Evolutionary conservation across 2,888 invertebrate species (phyloP), one percentile per base, ranked within the genome.

Genomic region (Lepidochrysops patricia): DNA sequence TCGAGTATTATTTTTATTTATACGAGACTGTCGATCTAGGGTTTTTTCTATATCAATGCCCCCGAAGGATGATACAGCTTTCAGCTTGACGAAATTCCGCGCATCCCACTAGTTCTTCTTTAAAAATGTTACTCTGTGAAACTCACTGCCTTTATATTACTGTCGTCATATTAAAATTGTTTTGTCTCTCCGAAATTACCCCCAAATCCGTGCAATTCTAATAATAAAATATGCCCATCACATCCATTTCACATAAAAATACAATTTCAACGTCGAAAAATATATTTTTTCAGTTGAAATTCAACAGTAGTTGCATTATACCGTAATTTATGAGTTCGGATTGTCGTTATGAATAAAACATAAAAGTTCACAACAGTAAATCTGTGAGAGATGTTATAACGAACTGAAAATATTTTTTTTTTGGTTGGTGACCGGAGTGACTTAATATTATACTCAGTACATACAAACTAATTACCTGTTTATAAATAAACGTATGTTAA

Each of bases 311-410:
- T 56, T 56, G 56, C 15, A 32, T 56, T 32, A 56, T 56, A 32
- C 19, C 19, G 34, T 56, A 56, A 56, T 56, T 56, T 56, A 56
- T 32, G 56, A 32, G 29, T 19, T 27, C 56, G 56, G 56, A 56
- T 56, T 27, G 56, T 56, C 56, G 23, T 52, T 56, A 56, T 56
- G 56, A 56, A 56, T 56, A 56, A 56, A 56, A 56, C 56, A 56
- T 56, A 34, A 34, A 34, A 56, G 27, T 56, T 19, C 56, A 56
- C 32, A 56, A 56, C 56, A 15, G 56, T 56, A 56, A 34, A 29
- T 56, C 56, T 32, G 56, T 52, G 27, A 23, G 15, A 15, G 9
- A 56, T 34, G 19, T 56, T 32, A 34, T 56, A 23, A 56, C 32
- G 32, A 56, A 23, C 19, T n/a, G 27, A 34, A 37, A 37, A 37